Percentiles rank a stretch among this genome's conserved stretches.
phyloP scores from a whole-genome alignment of 2,888 invertebrate genomes.

The Drosophila basisetae region DNA sequence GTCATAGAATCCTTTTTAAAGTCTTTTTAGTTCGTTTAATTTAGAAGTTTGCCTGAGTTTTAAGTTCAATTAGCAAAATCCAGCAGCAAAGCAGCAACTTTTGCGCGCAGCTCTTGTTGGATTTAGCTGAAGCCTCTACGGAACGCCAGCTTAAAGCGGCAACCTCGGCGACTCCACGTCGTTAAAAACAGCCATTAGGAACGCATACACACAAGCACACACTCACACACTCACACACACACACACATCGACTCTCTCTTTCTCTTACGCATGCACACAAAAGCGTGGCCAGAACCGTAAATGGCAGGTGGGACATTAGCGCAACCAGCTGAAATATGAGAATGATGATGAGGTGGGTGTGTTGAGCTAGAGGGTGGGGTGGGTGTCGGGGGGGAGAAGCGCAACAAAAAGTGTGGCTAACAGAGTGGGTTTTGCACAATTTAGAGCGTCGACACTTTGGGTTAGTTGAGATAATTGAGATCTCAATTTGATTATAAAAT shows the following conservation, averaged over 20 bases:
- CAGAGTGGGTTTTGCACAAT: constrained; percentile 17
- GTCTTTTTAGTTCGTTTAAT: constrained; percentile 71
- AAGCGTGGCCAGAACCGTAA: constrained; percentile 51
- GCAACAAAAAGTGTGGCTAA: background rate
- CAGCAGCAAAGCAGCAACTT: constrained; percentile 43
- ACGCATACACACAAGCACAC: constrained; percentile 15
- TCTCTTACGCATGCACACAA: constrained; percentile 33
- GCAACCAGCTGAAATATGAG: constrained; percentile 73
- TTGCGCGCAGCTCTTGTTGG: constrained; percentile 50
- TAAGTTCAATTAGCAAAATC: constrained; percentile 76
- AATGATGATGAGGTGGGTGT: constrained; percentile 36
- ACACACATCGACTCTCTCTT: background rate
- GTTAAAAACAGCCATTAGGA: constrained; percentile 75
- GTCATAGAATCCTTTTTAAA: constrained; percentile 26
- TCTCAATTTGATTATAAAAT: constrained; percentile 22
- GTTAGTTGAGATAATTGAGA: constrained; percentile 9
- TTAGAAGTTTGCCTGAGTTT: constrained; percentile 58
- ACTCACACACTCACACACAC: background rate
- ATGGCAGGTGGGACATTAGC: constrained; percentile 72
- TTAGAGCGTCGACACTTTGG: constrained; percentile 22
- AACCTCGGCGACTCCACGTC: constrained; percentile 62
- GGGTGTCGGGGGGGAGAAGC: background rate
- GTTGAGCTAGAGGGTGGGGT: background rate
- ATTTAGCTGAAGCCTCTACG: constrained; percentile 46
- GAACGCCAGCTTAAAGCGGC: constrained; percentile 65